Evolutionary conservation across 2,888 invertebrate genomes (phyloP), one percentile per base, ranked within the genome.

Genomic region (Resseliella maxima): DNA sequence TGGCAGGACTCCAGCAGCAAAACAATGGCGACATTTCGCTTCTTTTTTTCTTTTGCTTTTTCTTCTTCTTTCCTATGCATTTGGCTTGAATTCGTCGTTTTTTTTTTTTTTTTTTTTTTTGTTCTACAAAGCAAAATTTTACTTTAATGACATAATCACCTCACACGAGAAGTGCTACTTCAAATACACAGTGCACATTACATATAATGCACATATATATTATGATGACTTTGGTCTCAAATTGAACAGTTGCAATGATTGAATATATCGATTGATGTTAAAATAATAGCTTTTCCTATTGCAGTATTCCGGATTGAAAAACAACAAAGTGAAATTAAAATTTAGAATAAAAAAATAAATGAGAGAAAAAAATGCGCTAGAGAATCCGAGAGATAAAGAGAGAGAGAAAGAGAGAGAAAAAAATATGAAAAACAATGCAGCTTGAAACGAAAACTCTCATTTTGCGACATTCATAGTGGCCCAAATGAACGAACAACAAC

Each of bases 181-280:
- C n/a, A n/a, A n/a, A n/a, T n/a, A n/a, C n/a, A 59, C 2, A 59
- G 27, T 6, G 31, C 1, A 15, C 59, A 59, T 6, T 72, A 35
- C 15, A 15, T 0, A 72, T 24, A 59, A 12, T 15, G 31, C 31
- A 72, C 72, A 72, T 31, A 27, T 72, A 35, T 10, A 72, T 10
- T 15, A 1, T 1, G 31, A 35, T 1, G 12, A 59, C 59, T 59
- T 31, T 72, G 12, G 59, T 3, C 5, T 27, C 59, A 35, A 72
- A 12, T 31, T 72, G 72, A 72, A 72, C 72, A 72, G 31, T 72
- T 15, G 31, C 5, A 72, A 72, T 72, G 35, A 72, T 72, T 72
- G 72, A 72, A 72, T 72, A 72, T 72, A 72, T 72, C 72, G 72
- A 72, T 72, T 72, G 72, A n/a, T 59, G 15, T 72, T 15, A 31